These are phyloP conservation scores for Plebejus melissa DNA, from an alignment of 2,888 invertebrate genomes.

Conservation along the genomic window DNA sequence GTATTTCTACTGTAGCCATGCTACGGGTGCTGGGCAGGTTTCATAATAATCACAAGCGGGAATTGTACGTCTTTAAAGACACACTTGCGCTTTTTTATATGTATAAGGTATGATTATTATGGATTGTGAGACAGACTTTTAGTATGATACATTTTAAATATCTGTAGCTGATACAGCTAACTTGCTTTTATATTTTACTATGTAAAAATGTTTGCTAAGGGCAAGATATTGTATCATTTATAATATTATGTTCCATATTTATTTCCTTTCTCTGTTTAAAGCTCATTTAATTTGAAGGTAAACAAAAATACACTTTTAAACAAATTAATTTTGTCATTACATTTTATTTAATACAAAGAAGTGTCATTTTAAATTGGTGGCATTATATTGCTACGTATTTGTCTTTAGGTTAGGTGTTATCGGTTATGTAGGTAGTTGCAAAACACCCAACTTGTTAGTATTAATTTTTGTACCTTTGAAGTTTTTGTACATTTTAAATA, in stretches of 20 bases:
- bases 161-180: background rate
- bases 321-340: no score
- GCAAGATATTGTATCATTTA: background rate
- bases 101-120: background rate
- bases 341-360: background rate
- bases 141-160: background rate
- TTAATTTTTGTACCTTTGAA: conserved; percentile 5
- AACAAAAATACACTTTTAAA: background rate
- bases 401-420: background rate
- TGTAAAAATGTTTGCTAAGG: background rate
- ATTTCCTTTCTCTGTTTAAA: background rate
- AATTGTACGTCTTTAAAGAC: background rate
- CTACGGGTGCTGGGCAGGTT: background rate
- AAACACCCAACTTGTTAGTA: background rate
- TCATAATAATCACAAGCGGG: background rate
- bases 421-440: background rate
- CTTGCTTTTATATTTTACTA: background rate
- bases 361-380: background rate
- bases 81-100: background rate
- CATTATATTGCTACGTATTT: background rate
- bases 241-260: background rate
- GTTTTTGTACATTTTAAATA: conserved; percentile 1
- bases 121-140: background rate
- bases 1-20: no score
- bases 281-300: background rate